Percentiles rank a stretch among this genome's conserved stretches.
Evolutionary conservation across 2,113 vertebrate genomes (phyloP).

Genomic region (Callocephalon fimbriatum): DNA sequence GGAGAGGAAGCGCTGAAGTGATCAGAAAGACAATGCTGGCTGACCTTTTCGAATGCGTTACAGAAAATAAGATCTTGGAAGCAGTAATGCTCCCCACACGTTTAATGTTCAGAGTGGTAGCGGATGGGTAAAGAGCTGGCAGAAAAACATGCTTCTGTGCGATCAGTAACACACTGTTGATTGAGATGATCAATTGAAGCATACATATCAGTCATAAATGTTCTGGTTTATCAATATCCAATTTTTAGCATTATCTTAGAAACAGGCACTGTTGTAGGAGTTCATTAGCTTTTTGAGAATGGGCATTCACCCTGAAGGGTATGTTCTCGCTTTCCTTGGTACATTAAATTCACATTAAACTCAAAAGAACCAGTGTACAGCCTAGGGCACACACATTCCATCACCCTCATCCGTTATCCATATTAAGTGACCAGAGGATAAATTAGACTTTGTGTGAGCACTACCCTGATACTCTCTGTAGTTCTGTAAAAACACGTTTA

Average conservation of each 20-base stretch:
- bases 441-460: neutral
- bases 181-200: neutral
- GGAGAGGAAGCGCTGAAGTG: neutral
- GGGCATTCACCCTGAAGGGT: neutral
- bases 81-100: no score
- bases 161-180: neutral
- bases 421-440: neutral
- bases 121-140: neutral
- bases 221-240: neutral
- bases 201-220: neutral
- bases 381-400: neutral
- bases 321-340: neutral
- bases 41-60: neutral
- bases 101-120: neutral
- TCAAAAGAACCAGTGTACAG: neutral
- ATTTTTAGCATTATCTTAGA: neutral
- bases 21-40: rapidly evolving
- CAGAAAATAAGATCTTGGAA: neutral
- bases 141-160: neutral
- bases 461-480: neutral
- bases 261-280: neutral
- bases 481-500: neutral
- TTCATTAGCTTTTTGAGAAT: neutral
- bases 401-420: rapidly evolving
- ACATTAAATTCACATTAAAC: neutral